phyloP scores from a whole-genome alignment of 2,113 vertebrate species.

The Perca schrenkii region DNA sequence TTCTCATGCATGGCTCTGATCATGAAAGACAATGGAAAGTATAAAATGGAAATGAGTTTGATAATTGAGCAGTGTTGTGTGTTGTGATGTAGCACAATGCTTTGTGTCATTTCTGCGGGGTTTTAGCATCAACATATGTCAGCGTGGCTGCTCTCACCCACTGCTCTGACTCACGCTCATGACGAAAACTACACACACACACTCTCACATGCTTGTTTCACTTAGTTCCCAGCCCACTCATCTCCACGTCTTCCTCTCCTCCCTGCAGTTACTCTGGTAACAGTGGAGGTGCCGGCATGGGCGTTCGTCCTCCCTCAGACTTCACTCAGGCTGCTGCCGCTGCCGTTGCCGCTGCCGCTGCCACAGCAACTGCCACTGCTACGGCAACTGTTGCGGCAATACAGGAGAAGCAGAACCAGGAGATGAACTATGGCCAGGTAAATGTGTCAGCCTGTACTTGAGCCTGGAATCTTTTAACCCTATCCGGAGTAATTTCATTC shows the following conservation, averaged over 20 bases:
- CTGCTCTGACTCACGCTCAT: conserved; percentile 52
- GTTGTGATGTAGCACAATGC: neutral
- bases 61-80: neutral
- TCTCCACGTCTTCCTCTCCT: neutral
- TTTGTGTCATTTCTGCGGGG: neutral
- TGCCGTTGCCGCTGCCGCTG: conserved; percentile 91
- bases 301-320: conserved; percentile 88
- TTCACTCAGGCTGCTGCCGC: conserved; percentile 95
- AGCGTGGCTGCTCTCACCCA: conserved; percentile 40
- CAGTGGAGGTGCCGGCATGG: conserved; percentile 85
- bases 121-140: conserved; percentile 25
- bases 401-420: conserved; percentile 97
- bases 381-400: conserved; percentile 95
- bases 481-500: neutral
- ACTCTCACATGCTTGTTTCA: neutral
- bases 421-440: conserved; percentile 91
- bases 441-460: neutral
- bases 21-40: neutral
- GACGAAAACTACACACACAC: conserved; percentile 24
- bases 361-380: conserved; percentile 94
- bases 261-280: conserved; percentile 87
- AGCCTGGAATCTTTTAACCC: neutral
- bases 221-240: conserved; percentile 32
- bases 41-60: too few species aligned
- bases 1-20: neutral